Evolutionary conservation across 2,113 vertebrate species (phyloP), one percentile per base, ranked within the genome.

Genomic region (Halcyon senegalensis): DNA sequence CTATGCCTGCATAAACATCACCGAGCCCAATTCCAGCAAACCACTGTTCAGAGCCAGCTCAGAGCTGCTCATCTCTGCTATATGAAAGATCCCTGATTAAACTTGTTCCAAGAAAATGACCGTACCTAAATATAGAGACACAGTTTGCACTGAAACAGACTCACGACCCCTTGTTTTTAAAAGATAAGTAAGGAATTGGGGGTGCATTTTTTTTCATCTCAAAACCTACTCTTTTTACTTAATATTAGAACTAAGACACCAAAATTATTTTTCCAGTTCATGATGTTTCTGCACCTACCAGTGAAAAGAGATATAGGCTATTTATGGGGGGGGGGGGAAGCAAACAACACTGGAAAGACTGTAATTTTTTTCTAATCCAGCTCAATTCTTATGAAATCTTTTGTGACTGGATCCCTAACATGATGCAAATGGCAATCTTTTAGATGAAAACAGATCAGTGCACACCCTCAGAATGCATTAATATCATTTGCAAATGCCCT

Each of bases 381-480:
- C 35, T 87, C 44, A 53, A 53, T 18, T 92, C 63, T 59, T 80
- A 87, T 2, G 91, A 95, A 85, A 67, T 82, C 83, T 97, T 96
- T 84, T 96, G 84, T 64, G 35, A 90, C 66, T 90, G 62, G 24
- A 95, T 62, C 93, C 83, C 53, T 92, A 82, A 79, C 43, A 33
- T 60, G 55, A 91, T 93, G 93, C 62, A 97, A 97, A 96, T 74
- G 64, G 85, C 74, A 83, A 68, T 91, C 59, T 97, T 94, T 88
- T 82, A 93, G 85, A 95, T 96, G 79, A 96, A 97, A 98, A 95
- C 93, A 97, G 97, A 97, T 93, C 83, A 94, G 85, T 74, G 79
- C 39, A 16, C 74, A 77, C 66, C 87, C 43, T 92, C 70, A 81
- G 87, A 89, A 75, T 88, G 64, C 86, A 62, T 95, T 96, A 92